phyloP scores from a whole-genome alignment of 2,113 vertebrate genomes.

The Cryptotis parvus region DNA sequence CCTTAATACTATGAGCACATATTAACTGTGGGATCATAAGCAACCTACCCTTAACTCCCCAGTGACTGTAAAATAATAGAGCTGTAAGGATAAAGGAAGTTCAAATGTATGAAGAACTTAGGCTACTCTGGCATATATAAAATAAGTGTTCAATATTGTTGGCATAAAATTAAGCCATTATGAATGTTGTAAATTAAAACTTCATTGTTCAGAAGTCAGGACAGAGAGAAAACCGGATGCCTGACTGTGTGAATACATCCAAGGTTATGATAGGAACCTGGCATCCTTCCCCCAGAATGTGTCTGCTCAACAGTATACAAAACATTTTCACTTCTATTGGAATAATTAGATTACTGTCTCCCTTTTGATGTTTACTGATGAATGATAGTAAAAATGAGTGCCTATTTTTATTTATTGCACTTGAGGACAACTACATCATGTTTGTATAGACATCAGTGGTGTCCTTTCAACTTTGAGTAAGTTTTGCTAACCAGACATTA shows the following conservation, averaged over 20 bases:
- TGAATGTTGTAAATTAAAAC: not conserved
- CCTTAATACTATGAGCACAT: not conserved
- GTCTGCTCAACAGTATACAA: not conserved
- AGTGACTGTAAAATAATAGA: not conserved
- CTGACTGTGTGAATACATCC: not conserved
- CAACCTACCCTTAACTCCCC: not conserved
- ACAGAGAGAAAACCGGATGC: not conserved
- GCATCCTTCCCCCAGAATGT: not conserved
- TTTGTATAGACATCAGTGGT: not conserved
- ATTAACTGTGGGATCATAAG: not conserved
- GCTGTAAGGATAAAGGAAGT: not conserved
- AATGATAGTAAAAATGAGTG: not conserved
- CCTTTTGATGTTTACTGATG: not conserved
- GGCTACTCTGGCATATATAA: not conserved
- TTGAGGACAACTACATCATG: not conserved
- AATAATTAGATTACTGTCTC: not conserved
- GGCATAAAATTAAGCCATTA: not conserved
- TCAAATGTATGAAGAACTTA: not conserved
- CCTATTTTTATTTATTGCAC: not conserved
- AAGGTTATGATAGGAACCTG: not conserved
- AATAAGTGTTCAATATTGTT: not conserved
- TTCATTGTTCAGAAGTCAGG: not conserved
- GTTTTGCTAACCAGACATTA: not conserved
- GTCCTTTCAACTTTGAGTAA: not conserved
- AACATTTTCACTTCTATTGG: not conserved